A percentile compares a stretch with the other conserved stretches of the same genome.
phyloP scores from a whole-genome alignment of 2,113 vertebrate genomes.

The Athene noctua region DNA sequence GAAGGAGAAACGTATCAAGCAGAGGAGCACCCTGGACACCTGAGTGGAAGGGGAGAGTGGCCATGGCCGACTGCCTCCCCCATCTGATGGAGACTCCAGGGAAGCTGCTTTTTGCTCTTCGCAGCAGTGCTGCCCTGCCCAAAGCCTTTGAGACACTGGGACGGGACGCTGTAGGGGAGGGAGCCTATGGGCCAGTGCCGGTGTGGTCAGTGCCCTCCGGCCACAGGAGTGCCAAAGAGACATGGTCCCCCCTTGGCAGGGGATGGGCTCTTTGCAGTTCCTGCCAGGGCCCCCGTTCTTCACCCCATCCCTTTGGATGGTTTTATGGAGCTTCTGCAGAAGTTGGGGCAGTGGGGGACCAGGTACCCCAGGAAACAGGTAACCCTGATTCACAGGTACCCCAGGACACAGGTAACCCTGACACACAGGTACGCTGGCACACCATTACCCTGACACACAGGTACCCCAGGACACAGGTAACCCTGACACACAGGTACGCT shows the following conservation, averaged over 20 bases:
- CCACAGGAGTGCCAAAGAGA: neutral
- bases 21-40: neutral
- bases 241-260: rapidly evolving
- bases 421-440: neutral
- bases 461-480: neutral
- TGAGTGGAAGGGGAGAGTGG: neutral
- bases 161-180: rapidly evolving
- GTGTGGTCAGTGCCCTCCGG: rapidly evolving
- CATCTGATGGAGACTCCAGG: neutral
- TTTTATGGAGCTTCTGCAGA: neutral
- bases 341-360: rapidly evolving
- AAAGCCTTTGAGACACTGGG: rapidly evolving
- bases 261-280: neutral
- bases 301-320: neutral
- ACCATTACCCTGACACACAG: too few species aligned
- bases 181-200: neutral
- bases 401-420: neutral
- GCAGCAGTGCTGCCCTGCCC: neutral
- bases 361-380: neutral
- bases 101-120: neutral
- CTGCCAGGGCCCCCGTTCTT: rapidly evolving
- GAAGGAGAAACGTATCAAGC: rapidly evolving
- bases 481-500: neutral
- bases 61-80: neutral
- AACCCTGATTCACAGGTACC: neutral